Conservation (phyloP, 1,140 invertebrate species). For the Dreissena rostriformis region DNA sequence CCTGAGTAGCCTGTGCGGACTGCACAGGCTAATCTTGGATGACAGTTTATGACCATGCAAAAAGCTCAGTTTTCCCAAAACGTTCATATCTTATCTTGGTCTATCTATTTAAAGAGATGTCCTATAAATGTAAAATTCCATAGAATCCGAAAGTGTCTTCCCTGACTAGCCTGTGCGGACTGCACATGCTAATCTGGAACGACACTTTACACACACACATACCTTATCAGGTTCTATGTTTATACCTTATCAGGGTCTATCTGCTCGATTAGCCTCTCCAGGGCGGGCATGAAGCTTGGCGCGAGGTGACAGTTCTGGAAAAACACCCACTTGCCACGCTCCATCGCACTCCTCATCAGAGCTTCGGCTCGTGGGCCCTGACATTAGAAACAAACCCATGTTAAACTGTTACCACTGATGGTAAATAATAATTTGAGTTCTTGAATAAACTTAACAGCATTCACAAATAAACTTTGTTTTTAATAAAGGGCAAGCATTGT, state of each 20-base stretch:
- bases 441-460: too few relatives aligned
- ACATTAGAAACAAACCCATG: too few relatives aligned
- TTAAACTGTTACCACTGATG: too few relatives aligned
- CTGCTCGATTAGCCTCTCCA: slow-evolving; percentile 81
- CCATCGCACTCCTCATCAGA: slow-evolving; percentile 81
- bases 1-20: too few relatives aligned
- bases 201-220: background rate
- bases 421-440: too few relatives aligned
- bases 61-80: too few relatives aligned
- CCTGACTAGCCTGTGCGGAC: too few relatives aligned
- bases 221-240: slow-evolving; percentile 79
- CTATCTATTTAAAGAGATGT: slow-evolving; percentile 80
- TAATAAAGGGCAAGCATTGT: too few relatives aligned
- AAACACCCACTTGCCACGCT: slow-evolving; percentile 82
- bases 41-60: background rate
- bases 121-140: slow-evolving; percentile 61
- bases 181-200: too few relatives aligned
- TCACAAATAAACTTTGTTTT: too few relatives aligned
- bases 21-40: too few relatives aligned
- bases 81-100: slow-evolving; percentile 79
- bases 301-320: slow-evolving; percentile 83
- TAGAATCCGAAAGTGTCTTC: too few relatives aligned
- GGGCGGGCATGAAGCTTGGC: slow-evolving; percentile 81
- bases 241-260: slow-evolving; percentile 81
- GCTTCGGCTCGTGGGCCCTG: slow-evolving; percentile 81